Percentiles rank a stretch among this genome's conserved stretches.
Evolutionary conservation across 2,113 vertebrate species (phyloP).

Genomic region (Macrotus californicus): DNA sequence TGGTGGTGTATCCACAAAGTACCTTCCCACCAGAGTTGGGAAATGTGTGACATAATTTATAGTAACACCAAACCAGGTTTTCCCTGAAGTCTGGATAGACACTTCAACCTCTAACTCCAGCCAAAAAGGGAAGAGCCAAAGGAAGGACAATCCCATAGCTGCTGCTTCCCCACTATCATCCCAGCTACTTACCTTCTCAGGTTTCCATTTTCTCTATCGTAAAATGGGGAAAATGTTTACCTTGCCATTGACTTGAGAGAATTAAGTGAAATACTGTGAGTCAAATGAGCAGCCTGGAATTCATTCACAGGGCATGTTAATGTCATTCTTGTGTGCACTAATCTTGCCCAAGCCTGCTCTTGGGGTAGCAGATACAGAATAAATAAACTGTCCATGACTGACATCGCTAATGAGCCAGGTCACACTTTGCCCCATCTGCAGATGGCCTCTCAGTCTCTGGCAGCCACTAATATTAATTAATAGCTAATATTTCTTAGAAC

Average conservation of each 20-base stretch:
- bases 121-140: neutral
- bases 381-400: neutral
- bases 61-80: neutral
- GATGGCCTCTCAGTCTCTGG: neutral
- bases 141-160: neutral
- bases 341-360: neutral
- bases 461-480: neutral
- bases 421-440: neutral
- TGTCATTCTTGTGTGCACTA: too few relatives aligned
- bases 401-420: neutral
- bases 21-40: neutral
- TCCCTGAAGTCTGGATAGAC: neutral
- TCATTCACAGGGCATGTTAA: neutral
- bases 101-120: neutral
- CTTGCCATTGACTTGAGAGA: neutral
- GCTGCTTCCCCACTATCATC: neutral
- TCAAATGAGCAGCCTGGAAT: neutral
- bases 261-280: neutral
- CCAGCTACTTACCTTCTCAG: too few relatives aligned
- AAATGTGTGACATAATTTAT: neutral
- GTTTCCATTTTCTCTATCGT: neutral
- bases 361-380: neutral
- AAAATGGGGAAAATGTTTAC: neutral
- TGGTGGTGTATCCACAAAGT: neutral
- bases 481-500: slow-evolving; percentile 8